Evolutionary conservation across 2,888 invertebrate species (phyloP).

Genomic region (Tenthredo mesomela): DNA sequence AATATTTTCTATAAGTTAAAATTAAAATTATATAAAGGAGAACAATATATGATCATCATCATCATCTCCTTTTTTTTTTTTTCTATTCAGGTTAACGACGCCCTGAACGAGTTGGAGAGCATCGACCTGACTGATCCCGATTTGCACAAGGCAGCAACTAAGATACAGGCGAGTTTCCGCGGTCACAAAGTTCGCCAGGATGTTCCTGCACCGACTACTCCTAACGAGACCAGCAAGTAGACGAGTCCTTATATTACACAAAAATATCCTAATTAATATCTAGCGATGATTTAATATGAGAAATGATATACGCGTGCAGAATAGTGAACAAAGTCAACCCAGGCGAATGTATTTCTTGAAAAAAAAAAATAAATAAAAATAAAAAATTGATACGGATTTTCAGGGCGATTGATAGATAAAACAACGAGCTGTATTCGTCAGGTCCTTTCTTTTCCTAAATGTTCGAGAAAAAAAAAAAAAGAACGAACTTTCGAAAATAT

Average conservation of each 20-base stretch:
- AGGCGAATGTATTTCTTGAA: background rate
- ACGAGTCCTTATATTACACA: conserved; percentile 17
- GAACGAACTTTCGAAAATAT: background rate
- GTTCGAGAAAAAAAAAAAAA: background rate
- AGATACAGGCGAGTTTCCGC: conserved; percentile 95
- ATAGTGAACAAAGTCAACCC: background rate
- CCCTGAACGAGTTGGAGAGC: conserved; percentile 86
- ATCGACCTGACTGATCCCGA: conserved; percentile 93
- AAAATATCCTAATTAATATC: background rate
- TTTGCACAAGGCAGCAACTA: conserved; percentile 93
- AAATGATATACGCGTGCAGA: background rate
- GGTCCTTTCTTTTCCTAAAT: background rate
- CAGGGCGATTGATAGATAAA: background rate
- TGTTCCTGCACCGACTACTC: conserved; percentile 59
- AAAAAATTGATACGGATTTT: background rate
- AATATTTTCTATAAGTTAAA: background rate
- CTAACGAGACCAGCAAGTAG: conserved; percentile 67
- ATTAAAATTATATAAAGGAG: background rate
- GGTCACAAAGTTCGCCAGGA: conserved; percentile 94
- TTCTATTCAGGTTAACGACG: conserved; percentile 72
- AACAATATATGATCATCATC: background rate
- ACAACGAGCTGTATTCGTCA: background rate
- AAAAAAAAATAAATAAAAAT: background rate
- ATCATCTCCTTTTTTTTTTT: conserved; percentile 35
- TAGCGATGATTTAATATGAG: background rate